Evolutionary conservation across 2,113 vertebrate genomes (phyloP).

Genomic region (Lamprotornis superbus): DNA sequence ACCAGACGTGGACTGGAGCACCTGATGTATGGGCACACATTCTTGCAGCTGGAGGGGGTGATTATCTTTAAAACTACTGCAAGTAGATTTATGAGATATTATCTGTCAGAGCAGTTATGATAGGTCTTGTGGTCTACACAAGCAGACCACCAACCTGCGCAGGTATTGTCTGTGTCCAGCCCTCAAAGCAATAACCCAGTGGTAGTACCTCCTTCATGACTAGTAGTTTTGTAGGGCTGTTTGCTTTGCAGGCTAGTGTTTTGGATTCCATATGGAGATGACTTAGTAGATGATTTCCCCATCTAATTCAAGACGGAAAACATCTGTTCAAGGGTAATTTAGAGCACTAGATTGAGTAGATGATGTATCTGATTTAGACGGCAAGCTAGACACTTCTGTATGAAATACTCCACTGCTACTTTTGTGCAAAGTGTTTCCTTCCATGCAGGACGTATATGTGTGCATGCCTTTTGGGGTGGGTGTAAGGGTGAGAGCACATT

Average conservation of each 20-base stretch:
- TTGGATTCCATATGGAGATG: background rate
- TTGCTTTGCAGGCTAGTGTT: background rate
- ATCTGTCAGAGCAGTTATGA: background rate
- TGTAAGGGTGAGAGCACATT: background rate
- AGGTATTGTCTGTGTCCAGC: background rate
- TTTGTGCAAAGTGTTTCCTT: background rate
- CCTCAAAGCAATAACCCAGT: background rate
- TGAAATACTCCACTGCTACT: background rate
- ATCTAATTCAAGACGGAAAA: background rate
- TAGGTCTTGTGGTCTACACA: background rate
- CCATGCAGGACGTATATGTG: fast-evolving
- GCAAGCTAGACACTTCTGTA: background rate
- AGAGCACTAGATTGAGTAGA: background rate
- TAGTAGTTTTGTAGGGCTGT: background rate
- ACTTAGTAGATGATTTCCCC: background rate
- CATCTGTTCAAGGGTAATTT: background rate
- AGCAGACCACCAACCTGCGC: background rate
- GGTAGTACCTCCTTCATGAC: background rate
- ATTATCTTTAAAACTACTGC: background rate
- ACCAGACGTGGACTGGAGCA: background rate
- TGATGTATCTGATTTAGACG: background rate
- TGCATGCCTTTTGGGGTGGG: background rate
- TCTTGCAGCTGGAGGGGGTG: background rate
- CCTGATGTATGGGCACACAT: background rate
- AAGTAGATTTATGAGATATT: background rate